Conservation (phyloP, 2,113 vertebrate genomes). For the Phalacrocorax carbo region DNA sequence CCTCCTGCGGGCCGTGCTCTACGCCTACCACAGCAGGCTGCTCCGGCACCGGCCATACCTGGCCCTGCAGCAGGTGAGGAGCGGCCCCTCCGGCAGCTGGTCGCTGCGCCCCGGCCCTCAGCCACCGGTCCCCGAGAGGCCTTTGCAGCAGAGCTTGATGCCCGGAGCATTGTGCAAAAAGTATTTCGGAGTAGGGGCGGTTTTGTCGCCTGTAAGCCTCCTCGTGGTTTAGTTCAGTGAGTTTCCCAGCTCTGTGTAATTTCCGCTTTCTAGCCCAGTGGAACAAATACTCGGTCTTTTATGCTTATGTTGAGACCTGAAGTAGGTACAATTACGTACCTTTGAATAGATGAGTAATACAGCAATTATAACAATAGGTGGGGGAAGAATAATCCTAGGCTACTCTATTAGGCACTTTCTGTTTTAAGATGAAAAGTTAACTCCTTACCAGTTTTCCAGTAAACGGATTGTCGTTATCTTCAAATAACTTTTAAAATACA, state of each 20-base stretch:
- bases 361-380: background rate
- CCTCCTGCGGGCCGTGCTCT: constrained; percentile 69
- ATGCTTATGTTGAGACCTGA: fast-evolving
- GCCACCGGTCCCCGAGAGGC: too few species aligned
- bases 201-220: too few species aligned
- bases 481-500: background rate
- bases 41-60: constrained; percentile 71
- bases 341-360: background rate
- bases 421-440: background rate
- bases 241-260: background rate
- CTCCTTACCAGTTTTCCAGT: background rate
- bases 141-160: background rate
- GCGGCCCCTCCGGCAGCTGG: background rate
- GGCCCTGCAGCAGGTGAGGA: constrained; percentile 78
- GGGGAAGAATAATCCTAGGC: background rate
- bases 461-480: background rate
- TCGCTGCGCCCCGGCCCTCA: fast-evolving
- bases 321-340: background rate
- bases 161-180: fast-evolving
- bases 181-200: fast-evolving
- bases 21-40: constrained; percentile 72
- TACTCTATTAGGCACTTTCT: background rate
- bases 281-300: fast-evolving
- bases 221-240: fast-evolving
- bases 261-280: background rate